Conservation (phyloP, 2,797 vertebrate species). For the Monodelphis domestica region DNA sequence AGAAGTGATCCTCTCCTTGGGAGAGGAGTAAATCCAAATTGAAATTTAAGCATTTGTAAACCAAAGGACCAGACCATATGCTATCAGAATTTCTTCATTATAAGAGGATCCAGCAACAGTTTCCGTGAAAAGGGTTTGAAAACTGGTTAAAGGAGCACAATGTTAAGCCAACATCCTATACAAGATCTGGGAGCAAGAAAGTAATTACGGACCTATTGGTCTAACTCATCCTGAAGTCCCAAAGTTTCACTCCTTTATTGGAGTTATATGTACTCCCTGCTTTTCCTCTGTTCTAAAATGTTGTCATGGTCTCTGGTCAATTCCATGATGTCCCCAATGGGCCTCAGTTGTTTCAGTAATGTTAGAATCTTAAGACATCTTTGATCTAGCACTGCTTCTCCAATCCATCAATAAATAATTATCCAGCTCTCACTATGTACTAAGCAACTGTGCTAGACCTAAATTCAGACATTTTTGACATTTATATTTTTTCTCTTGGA, state of each 20-base stretch:
- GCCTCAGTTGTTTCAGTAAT: not conserved
- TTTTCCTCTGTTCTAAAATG: not conserved
- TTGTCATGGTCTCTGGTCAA: not conserved
- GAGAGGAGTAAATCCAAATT: not conserved
- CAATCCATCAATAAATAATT: not conserved
- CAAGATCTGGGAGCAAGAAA: not conserved
- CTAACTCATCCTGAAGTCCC: not conserved
- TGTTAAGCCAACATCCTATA: not conserved
- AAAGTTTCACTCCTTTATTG: not conserved
- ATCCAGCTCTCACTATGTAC: not conserved
- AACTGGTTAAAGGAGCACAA: not conserved
- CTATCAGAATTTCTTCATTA: not conserved
- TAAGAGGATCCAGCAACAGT: not conserved
- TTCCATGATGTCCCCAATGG: not conserved
- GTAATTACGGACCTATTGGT: not conserved
- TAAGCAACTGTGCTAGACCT: not conserved
- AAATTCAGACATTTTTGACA: not conserved
- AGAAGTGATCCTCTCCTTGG: not conserved
- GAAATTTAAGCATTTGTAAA: not conserved
- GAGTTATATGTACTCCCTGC: not conserved
- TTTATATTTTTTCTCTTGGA: not conserved
- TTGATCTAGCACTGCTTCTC: not conserved
- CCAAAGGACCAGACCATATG: not conserved
- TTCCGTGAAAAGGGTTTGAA: not conserved
- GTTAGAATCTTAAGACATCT: not conserved